These are phyloP conservation scores for Neodiprion fabricii DNA, from an alignment of 1,140 invertebrate genomes.

Conservation along the genomic window DNA sequence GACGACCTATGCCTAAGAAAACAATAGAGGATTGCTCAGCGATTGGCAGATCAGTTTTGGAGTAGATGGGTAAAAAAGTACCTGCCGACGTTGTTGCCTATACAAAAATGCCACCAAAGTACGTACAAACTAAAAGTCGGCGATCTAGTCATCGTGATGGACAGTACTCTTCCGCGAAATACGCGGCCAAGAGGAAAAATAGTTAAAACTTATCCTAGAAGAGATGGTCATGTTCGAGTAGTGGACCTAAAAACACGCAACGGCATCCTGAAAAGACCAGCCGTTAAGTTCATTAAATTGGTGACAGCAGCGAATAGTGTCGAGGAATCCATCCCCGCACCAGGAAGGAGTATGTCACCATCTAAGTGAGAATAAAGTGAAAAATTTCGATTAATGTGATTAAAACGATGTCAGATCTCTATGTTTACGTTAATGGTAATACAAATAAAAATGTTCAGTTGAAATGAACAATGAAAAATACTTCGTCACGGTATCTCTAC, in stretches of 20 bases:
- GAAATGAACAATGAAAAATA: too few species aligned
- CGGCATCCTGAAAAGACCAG: slow-evolving; percentile 25
- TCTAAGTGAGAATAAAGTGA: too few species aligned
- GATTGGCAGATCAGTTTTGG: slow-evolving; percentile 10
- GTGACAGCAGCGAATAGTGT: neutral
- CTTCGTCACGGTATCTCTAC: too few species aligned
- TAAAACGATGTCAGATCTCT: too few species aligned
- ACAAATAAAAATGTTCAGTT: too few species aligned
- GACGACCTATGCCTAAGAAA: slow-evolving; percentile 27
- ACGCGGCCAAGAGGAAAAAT: slow-evolving; percentile 31
- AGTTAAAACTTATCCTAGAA: slow-evolving; percentile 10
- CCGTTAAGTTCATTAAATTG: slow-evolving; percentile 16
- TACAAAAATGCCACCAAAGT: slow-evolving; percentile 34
- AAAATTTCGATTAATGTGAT: too few species aligned
- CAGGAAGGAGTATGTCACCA: too few species aligned
- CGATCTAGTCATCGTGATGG: slow-evolving; percentile 40
- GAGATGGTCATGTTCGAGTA: slow-evolving; percentile 29
- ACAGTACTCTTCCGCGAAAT: slow-evolving; percentile 29
- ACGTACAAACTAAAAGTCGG: slow-evolving; percentile 26
- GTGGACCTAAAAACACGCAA: slow-evolving; percentile 28
- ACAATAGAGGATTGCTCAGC: slow-evolving; percentile 12
- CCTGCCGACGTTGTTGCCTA: slow-evolving; percentile 14
- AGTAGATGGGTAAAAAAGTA: slow-evolving; percentile 21
- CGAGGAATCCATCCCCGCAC: too few species aligned
- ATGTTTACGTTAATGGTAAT: too few species aligned